These are phyloP conservation scores for Cosmia pyralina DNA, from an alignment of 2,888 invertebrate species.

Conservation along the genomic window DNA sequence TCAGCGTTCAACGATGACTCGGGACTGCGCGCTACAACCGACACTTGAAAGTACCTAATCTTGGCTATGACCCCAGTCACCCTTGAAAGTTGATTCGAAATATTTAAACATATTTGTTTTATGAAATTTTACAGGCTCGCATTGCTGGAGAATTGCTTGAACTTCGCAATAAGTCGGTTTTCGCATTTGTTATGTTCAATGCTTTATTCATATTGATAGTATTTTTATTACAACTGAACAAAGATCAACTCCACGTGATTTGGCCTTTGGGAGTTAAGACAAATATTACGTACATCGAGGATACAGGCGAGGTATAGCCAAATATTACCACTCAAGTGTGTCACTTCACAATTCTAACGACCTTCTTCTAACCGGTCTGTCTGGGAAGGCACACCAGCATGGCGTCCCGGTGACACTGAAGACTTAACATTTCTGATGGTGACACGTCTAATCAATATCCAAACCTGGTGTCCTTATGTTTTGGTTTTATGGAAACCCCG, in stretches of 20 bases:
- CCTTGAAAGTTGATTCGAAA: constrained; percentile 88
- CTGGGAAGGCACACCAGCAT: constrained; percentile 89
- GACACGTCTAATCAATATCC: constrained; percentile 81
- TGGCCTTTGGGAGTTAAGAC: constrained; percentile 99
- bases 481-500: constrained; percentile 66
- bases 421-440: constrained; percentile 82
- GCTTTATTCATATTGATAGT: constrained; percentile 99
- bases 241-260: constrained; percentile 99
- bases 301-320: constrained; percentile 96
- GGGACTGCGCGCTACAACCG: constrained; percentile 66
- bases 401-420: constrained; percentile 83
- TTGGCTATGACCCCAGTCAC: constrained; percentile 87
- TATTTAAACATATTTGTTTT: constrained; percentile 83
- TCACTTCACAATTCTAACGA: constrained; percentile 89
- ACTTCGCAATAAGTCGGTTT: constrained; percentile 98
- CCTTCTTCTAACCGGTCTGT: constrained; percentile 89
- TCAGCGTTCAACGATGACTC: constrained; percentile 89
- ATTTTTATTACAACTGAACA: constrained; percentile 99
- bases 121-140: constrained; percentile 93
- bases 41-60: constrained; percentile 39
- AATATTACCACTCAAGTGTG: constrained; percentile 86
- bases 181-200: constrained; percentile 99
- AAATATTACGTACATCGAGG: constrained; percentile 98
- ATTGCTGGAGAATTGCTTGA: constrained; percentile 97
- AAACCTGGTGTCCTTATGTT: constrained; percentile 70